A percentile compares a stretch with the other conserved stretches of the same genome.
Evolutionary conservation across 2,797 vertebrate genomes (phyloP).

Genomic region (Parauchenoglanis punctatus): DNA sequence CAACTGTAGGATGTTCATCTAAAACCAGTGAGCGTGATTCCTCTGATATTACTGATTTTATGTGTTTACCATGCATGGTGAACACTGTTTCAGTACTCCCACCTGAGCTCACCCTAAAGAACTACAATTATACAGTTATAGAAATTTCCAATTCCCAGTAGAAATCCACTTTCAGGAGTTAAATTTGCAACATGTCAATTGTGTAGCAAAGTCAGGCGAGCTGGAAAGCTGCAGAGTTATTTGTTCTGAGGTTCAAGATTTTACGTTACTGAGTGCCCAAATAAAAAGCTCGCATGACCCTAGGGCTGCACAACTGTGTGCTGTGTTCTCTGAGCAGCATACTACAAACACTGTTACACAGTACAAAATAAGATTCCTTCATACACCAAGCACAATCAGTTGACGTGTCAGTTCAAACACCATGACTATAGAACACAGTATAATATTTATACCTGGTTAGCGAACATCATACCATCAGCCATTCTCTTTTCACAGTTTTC

Average conservation of each 20-base stretch:
- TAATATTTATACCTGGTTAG: constrained; percentile 39
- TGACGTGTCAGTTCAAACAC: not conserved
- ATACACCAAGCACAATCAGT: not conserved
- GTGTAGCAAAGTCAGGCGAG: not conserved
- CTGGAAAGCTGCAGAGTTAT: not conserved
- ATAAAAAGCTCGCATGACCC: not conserved
- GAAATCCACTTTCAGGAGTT: not conserved
- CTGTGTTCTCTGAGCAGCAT: not conserved
- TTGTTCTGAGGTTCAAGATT: not conserved
- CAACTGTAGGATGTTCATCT: constrained; percentile 41
- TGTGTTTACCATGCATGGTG: constrained; percentile 7
- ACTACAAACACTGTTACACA: not conserved
- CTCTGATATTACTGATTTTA: constrained; percentile 34
- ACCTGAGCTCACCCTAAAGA: constrained; percentile 24
- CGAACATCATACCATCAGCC: not conserved
- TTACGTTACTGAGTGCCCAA: constrained; percentile 2
- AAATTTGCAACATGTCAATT: not conserved
- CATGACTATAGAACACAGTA: not conserved
- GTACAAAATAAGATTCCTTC: not conserved
- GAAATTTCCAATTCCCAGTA: not conserved
- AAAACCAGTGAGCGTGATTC: constrained; percentile 38
- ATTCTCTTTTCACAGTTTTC: constrained; percentile 34
- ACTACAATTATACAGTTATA: constrained; percentile 16
- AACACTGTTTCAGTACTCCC: constrained; percentile 42
- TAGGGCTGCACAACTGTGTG: constrained; percentile 1